These are phyloP conservation scores for Protobothrops mucrosquamatus DNA, from an alignment of 2,113 vertebrate genomes.

Conservation along the genomic window DNA sequence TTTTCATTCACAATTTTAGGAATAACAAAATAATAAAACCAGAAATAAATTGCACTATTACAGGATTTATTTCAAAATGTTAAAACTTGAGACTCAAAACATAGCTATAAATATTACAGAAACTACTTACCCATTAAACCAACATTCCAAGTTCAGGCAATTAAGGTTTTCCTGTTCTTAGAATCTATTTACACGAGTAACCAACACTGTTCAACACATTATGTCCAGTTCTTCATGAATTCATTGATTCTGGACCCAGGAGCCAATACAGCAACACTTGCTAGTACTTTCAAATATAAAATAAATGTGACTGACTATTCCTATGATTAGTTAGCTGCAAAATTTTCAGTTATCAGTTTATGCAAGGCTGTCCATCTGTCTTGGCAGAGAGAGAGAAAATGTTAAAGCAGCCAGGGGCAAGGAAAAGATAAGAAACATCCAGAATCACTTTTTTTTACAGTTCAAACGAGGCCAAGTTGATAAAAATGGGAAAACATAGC, in stretches of 20 bases:
- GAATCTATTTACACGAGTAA: constrained; percentile 36
- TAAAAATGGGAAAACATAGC: constrained; percentile 37
- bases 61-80: constrained; percentile 17
- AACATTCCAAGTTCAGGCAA: not conserved
- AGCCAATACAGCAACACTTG: not conserved
- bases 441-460: constrained; percentile 58
- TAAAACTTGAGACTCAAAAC: not conserved
- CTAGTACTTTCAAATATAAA: constrained; percentile 23
- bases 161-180: constrained; percentile 30
- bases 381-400: constrained; percentile 62
- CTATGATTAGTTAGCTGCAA: constrained; percentile 38
- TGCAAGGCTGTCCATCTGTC: constrained; percentile 63
- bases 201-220: constrained; percentile 17
- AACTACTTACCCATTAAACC: constrained; percentile 13
- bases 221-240: constrained; percentile 43
- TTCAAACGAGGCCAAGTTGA: constrained; percentile 63
- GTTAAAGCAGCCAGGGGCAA: constrained; percentile 60
- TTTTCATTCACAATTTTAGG: constrained; percentile 12
- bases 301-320: constrained; percentile 15
- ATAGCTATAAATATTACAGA: not conserved
- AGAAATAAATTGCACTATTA: not conserved
- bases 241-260: constrained; percentile 23
- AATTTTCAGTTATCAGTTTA: constrained; percentile 64
- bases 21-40: not conserved
- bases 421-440: constrained; percentile 65